Percentiles rank a stretch among this genome's conserved stretches.
These are phyloP conservation scores for Empidonax alnorum DNA, from an alignment of 2,113 vertebrate species.

Conservation along the genomic window DNA sequence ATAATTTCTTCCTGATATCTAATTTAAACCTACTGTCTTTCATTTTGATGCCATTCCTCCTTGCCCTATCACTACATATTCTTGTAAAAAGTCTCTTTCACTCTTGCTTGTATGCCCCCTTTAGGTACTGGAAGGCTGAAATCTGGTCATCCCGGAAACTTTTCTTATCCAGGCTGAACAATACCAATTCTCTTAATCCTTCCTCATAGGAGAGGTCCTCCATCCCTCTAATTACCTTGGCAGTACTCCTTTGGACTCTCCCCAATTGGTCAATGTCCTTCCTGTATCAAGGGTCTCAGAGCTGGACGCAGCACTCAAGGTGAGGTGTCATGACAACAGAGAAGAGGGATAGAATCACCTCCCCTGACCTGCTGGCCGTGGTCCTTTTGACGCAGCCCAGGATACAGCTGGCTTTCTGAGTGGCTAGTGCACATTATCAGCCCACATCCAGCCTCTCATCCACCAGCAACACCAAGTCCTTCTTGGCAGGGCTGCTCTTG, in stretches of 20 bases:
- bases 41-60: rapidly evolving
- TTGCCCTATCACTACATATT: neutral
- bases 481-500: neutral
- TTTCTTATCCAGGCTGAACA: neutral
- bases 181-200: neutral
- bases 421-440: rapidly evolving
- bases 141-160: neutral
- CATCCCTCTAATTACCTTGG: neutral
- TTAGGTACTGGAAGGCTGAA: neutral
- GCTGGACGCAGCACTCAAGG: neutral
- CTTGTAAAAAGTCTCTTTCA: neutral
- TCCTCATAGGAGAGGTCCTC: neutral
- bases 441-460: neutral
- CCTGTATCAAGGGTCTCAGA: neutral
- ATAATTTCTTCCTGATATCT: neutral
- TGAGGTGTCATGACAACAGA: neutral
- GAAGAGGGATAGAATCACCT: neutral
- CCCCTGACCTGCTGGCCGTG: neutral
- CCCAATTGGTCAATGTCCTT: rapidly evolving
- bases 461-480: neutral
- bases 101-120: neutral
- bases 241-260: neutral
- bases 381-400: neutral
- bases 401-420: rapidly evolving
- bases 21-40: neutral